Conservation (phyloP, 2,888 invertebrate genomes). For the Watsonalla cultraria region DNA sequence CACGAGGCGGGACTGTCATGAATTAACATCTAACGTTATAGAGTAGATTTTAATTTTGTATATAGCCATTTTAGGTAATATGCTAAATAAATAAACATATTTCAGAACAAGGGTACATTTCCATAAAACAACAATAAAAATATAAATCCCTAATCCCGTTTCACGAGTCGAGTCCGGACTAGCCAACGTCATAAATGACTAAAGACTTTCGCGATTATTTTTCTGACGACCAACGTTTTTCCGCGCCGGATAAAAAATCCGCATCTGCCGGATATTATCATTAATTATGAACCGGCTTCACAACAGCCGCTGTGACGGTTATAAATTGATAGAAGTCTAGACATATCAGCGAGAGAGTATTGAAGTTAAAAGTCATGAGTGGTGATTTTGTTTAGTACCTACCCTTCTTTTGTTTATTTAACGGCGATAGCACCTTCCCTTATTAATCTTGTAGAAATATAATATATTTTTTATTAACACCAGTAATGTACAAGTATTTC, state of each 20-base stretch:
- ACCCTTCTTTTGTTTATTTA: background rate
- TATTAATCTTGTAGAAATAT: too few relatives aligned
- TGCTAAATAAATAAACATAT: background rate
- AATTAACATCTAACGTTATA: too few relatives aligned
- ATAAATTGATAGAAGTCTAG: slow-evolving; percentile 45
- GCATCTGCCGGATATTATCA: slow-evolving; percentile 71
- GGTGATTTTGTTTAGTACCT: background rate
- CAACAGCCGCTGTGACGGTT: slow-evolving; percentile 50
- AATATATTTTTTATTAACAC: too few relatives aligned
- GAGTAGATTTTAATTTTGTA: background rate
- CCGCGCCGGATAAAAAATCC: slow-evolving; percentile 62
- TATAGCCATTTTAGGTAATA: background rate
- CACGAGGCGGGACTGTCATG: too few relatives aligned
- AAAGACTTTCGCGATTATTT: slow-evolving; percentile 61
- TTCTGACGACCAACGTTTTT: slow-evolving; percentile 57
- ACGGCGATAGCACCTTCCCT: too few relatives aligned
- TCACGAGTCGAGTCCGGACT: slow-evolving; percentile 24
- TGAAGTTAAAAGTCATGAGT: background rate
- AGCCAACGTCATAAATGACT: slow-evolving; percentile 58
- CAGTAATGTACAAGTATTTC: too few relatives aligned
- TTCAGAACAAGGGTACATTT: background rate
- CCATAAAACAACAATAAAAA: slow-evolving; percentile 4
- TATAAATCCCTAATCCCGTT: slow-evolving; percentile 12
- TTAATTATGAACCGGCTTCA: slow-evolving; percentile 71
- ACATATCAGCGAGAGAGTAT: slow-evolving; percentile 4